These are phyloP conservation scores for Aplysia californica DNA, from an alignment of 1,140 invertebrate species.

Conservation along the genomic window DNA sequence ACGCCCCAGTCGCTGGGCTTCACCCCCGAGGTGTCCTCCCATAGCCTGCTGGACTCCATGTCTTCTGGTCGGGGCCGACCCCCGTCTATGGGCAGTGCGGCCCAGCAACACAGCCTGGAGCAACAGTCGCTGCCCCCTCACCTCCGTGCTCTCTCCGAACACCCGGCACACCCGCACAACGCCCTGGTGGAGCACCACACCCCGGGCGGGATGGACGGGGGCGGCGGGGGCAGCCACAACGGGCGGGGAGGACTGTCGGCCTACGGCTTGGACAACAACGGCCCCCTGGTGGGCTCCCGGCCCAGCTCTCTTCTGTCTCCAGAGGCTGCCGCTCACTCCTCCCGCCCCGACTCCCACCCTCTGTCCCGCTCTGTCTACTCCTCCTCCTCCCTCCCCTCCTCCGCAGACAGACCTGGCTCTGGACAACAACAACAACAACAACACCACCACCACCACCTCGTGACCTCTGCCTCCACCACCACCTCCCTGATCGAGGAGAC, in stretches of 20 bases:
- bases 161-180: background rate
- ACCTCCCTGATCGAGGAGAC: slow-evolving; percentile 24
- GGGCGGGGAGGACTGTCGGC: background rate
- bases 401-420: background rate
- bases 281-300: background rate
- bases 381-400: slow-evolving; percentile 1
- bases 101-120: slow-evolving; percentile 3
- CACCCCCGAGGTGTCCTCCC: background rate
- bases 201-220: slow-evolving; percentile 6
- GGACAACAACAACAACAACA: too few relatives aligned
- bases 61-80: background rate
- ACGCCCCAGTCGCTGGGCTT: background rate
- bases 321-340: background rate
- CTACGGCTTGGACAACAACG: slow-evolving; percentile 1
- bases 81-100: background rate
- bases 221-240: slow-evolving; percentile 25
- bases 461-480: background rate
- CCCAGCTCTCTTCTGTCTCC: slow-evolving; percentile 5
- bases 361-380: slow-evolving; percentile 7
- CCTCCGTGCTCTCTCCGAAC: slow-evolving; percentile 11
- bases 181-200: slow-evolving; percentile 14
- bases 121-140: background rate
- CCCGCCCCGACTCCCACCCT: slow-evolving; percentile 1
- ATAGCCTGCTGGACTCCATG: slow-evolving; percentile 7
- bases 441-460: too few relatives aligned